A percentile compares a stretch with the other conserved stretches of the same genome.
Conservation (phyloP, 1,140 invertebrate species). For the Achatina immaculata region DNA sequence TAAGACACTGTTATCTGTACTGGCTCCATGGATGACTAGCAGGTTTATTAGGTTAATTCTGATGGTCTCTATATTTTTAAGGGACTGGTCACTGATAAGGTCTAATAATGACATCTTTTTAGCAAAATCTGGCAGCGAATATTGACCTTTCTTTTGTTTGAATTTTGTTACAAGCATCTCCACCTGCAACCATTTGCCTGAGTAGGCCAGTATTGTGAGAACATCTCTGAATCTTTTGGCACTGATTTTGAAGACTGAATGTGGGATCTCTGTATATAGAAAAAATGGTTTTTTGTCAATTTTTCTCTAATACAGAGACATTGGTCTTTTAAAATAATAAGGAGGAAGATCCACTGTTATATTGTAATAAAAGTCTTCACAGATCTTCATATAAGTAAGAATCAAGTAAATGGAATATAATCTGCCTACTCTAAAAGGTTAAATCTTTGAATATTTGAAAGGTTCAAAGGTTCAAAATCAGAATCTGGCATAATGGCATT, state of each 20-base stretch:
- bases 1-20: constrained; percentile 34
- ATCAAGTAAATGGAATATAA: no score
- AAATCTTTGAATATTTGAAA: no score
- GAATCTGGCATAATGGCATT: no score
- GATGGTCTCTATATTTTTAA: constrained; percentile 35
- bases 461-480: no score
- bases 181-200: constrained; percentile 54
- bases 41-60: constrained; percentile 40
- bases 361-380: no score
- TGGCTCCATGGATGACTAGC: constrained; percentile 42
- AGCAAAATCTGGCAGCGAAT: constrained; percentile 44
- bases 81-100: constrained; percentile 43
- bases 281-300: no score
- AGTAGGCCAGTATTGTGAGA: constrained; percentile 43
- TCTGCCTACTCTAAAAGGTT: no score
- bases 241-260: neutral
- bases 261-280: neutral
- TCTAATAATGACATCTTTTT: constrained; percentile 48
- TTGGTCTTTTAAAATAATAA: no score
- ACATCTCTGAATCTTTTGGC: constrained; percentile 24
- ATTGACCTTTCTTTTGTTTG: constrained; percentile 31
- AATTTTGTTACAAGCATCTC: constrained; percentile 50
- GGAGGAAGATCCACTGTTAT: no score
- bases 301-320: no score
- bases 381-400: no score